Evolutionary conservation across 2,113 vertebrate genomes (phyloP), one percentile per base, ranked within the genome.

Genomic region (Piprites chloris): DNA sequence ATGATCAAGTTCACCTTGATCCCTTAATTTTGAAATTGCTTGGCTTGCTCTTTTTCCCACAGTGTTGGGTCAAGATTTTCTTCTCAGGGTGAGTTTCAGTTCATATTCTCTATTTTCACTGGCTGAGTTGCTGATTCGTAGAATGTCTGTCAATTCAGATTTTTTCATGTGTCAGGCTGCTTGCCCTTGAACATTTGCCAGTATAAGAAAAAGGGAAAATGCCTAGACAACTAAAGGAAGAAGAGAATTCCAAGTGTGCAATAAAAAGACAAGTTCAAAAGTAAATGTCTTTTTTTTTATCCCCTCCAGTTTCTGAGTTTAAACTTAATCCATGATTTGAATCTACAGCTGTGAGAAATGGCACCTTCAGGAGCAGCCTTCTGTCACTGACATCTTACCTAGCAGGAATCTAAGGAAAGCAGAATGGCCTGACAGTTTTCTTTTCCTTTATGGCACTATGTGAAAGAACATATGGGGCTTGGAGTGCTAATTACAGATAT

Each of bases 161-260:
- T 97, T 96, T 89, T 72, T 78, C 35, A 11, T 88, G 42, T 83
- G 78, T 78, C 83, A 96, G 92, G 20, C 59, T 95, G 61, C 89
- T 96, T 98, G 95, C 69, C 96, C 97, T 97, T 98, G 96, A 98
- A 87, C 49, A n/a, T 55, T 96, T 95, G 82, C 95, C 90, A 87
- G 55, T 82, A 56, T 49, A 94, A 96, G 92, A 87, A 27, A 18
- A 96, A 94, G 67, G 81, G 85, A 94, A 95, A 96, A 63, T 52
- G 68, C 50, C 16, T 56, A 81, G 44, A 19, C 24, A 56, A 3
- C 12, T 68, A 68, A 93, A 92, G 37, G 20, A 69, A 83, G 28
- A 73, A 58, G 41, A 76, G 8, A 85, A 78, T 81, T 89, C 44
- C n/a, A 83, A 44, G 5, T 28, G 32, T 81, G 26, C 19, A 50